These are phyloP conservation scores for Sarcophaga caerulescens DNA, from an alignment of 2,888 invertebrate genomes.

Conservation along the genomic window DNA sequence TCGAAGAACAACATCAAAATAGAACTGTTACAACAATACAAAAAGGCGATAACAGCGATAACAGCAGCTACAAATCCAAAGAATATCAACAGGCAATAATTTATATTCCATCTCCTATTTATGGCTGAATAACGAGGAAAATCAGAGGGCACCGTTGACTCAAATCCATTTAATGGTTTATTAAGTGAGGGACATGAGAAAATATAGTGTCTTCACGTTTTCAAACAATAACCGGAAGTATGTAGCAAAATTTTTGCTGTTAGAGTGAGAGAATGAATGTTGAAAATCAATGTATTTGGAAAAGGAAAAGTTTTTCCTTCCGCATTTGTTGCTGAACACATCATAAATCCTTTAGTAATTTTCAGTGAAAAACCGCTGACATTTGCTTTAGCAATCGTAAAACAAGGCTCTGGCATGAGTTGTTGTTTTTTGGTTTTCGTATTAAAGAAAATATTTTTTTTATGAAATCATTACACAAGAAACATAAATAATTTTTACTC, in stretches of 20 bases:
- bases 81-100: conserved; percentile 36
- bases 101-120: conserved; percentile 58
- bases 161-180: conserved; percentile 14
- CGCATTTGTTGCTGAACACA: conserved; percentile 23
- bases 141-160: conserved; percentile 25
- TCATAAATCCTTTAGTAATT: conserved; percentile 59
- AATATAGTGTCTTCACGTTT: neutral
- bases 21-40: too few species aligned
- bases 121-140: neutral
- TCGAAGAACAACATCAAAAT: too few species aligned
- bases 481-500: too few species aligned
- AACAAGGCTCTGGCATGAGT: neutral
- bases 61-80: neutral
- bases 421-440: too few species aligned
- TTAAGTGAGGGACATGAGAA: neutral
- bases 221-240: neutral
- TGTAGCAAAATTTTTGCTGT: too few species aligned
- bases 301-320: neutral
- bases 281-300: too few species aligned
- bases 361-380: conserved; percentile 61
- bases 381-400: conserved; percentile 54
- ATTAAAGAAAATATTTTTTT: too few species aligned
- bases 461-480: too few species aligned
- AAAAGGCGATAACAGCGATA: neutral
- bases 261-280: too few species aligned